Evolutionary conservation across 37 sponge, comb jelly and placozoan species (phyloP), one percentile per base, ranked within the genome.

Genomic region (Agelas oroides): DNA sequence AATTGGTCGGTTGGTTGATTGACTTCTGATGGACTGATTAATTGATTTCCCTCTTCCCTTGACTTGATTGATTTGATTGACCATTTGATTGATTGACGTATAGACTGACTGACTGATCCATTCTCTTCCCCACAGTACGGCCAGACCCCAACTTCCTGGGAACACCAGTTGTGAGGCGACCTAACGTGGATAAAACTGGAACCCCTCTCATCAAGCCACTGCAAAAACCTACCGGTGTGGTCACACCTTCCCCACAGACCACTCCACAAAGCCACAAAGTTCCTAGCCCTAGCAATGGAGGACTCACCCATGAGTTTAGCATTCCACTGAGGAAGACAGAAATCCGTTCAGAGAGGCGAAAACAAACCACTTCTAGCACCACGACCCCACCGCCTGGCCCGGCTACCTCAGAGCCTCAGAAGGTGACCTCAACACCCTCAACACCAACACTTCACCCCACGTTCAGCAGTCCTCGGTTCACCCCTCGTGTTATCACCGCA

Each of bases 201-300:
- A 65, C 74, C n/a, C 74, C 81, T 20, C 30, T 66, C 15, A 69
- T 59, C 8, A 74, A 67, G 33, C 18, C 38, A 1, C 31, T 16
- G 27, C 53, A 53, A 6, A 91, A 87, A 76, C 93, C 93, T 14
- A 92, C 82, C 24, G 93, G 93, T 17, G 70, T 92, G 11, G 93
- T 92, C 23, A 75, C 24, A 18, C 93, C 93, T 2, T 88, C 93
- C 12, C 84, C 80, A 23, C 73, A 84, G 66, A 67, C 21, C 73
- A 11, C 12, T 30, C 2, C 38, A 27, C 70, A 54, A 39, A 28
- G 2, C 67, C 55, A 68, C 80, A 55, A 55, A 8, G 27, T 14
- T 8, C 46, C 46, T 8, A 46, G 6, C 6, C 46, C 46, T 46
- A 46, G 8, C 8, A 46, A 46, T 46, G 46, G 46, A 46, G 46